A percentile compares a stretch with the other conserved stretches of the same genome.
Evolutionary conservation across 2,888 invertebrate genomes (phyloP).

Genomic region (Papilio protenor): DNA sequence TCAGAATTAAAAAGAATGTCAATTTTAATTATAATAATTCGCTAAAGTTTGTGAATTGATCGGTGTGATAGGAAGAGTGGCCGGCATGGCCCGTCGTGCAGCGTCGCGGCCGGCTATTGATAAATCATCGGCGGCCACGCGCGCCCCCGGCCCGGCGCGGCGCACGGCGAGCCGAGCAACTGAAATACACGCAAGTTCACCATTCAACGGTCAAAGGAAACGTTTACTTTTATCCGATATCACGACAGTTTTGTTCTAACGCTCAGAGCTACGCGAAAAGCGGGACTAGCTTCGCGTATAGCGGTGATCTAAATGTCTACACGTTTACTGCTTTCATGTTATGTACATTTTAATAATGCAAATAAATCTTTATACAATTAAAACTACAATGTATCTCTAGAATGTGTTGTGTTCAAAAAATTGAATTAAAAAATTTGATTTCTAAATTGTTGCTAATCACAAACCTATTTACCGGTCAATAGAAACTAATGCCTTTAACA

Average conservation of each 20-base stretch:
- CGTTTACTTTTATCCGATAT: constrained; percentile 43
- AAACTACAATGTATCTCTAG: no score
- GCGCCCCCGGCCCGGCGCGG: constrained; percentile 70
- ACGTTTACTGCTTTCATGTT: neutral
- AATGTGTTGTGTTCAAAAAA: neutral
- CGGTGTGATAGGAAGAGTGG: constrained; percentile 67
- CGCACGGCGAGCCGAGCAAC: constrained; percentile 60
- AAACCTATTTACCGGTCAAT: neutral
- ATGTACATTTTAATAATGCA: neutral
- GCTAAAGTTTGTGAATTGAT: constrained; percentile 53
- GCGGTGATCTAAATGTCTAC: constrained; percentile 2
- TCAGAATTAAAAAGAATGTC: no score
- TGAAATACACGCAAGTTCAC: constrained; percentile 55
- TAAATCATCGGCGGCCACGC: constrained; percentile 81
- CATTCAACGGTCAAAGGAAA: constrained; percentile 42
- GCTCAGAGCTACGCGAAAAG: constrained; percentile 31
- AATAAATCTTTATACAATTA: neutral
- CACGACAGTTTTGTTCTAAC: constrained; percentile 43
- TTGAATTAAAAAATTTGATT: neutral
- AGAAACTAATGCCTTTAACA: neutral
- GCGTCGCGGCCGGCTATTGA: constrained; percentile 73
- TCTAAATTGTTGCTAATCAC: no score
- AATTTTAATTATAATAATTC: constrained; percentile 34
- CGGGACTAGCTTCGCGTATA: neutral
- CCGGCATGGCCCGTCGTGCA: constrained; percentile 69